These are phyloP conservation scores for Embiotoca jacksoni DNA, from an alignment of 2,113 vertebrate species.

Conservation along the genomic window DNA sequence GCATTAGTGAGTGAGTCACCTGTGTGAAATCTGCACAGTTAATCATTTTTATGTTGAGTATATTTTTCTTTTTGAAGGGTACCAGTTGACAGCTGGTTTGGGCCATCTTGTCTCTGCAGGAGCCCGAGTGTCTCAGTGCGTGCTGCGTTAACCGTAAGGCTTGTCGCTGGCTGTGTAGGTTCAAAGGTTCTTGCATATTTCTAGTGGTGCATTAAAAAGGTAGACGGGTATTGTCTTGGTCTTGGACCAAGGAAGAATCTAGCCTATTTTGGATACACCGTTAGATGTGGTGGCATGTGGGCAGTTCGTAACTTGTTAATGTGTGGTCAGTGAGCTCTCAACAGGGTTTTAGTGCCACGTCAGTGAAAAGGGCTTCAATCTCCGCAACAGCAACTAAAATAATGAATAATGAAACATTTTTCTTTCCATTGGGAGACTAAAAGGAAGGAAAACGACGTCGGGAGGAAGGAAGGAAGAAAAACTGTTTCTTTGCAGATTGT, in stretches of 20 bases:
- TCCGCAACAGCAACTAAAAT: not conserved
- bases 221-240: not conserved
- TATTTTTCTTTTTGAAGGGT: slow-evolving; percentile 13
- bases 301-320: slow-evolving; percentile 25
- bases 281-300: slow-evolving; percentile 1
- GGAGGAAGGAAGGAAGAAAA: not conserved
- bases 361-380: slow-evolving; percentile 22
- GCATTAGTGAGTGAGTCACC: slow-evolving; percentile 17
- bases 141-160: not conserved
- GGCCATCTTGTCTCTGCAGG: slow-evolving; percentile 5
- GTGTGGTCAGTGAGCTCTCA: slow-evolving; percentile 20
- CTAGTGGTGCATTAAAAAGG: not conserved
- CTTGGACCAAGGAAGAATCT: not conserved
- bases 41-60: slow-evolving; percentile 9
- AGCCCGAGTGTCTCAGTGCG: slow-evolving; percentile 18
- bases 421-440: slow-evolving; percentile 22
- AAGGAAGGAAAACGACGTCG: slow-evolving; percentile 1
- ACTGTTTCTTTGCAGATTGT: slow-evolving; percentile 37
- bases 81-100: slow-evolving; percentile 29
- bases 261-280: not conserved
- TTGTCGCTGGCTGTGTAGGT: not conserved
- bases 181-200: not conserved
- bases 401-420: slow-evolving; percentile 28
- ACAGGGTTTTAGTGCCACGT: slow-evolving; percentile 26
- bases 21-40: slow-evolving; percentile 20